Conservation (phyloP, 2,113 vertebrate genomes). For the Rutilus rutilus region DNA sequence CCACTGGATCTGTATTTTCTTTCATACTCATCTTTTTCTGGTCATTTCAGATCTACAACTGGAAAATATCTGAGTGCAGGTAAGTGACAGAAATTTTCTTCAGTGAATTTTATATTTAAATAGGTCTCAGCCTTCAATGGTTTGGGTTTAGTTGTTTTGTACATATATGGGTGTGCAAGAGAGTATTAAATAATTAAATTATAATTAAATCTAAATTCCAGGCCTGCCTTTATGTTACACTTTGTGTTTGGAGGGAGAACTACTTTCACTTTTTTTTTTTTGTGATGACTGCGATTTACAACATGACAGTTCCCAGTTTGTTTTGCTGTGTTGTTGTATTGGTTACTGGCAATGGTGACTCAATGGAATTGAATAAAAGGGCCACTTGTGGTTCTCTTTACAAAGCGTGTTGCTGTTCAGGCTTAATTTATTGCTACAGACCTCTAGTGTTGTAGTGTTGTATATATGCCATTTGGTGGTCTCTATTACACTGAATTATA, state of each 20-base stretch:
- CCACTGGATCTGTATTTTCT: not conserved
- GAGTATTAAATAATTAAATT: too few relatives aligned
- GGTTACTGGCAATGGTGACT: conserved; percentile 46
- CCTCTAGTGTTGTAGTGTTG: not conserved
- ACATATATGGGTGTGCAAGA: not conserved
- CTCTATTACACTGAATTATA: not conserved
- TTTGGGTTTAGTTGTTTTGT: not conserved
- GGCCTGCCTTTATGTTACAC: conserved; percentile 43
- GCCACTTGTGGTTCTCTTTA: conserved; percentile 11
- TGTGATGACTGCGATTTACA: conserved; percentile 40
- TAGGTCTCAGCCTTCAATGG: conserved; percentile 38
- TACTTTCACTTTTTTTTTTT: not conserved
- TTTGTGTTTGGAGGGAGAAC: conserved; percentile 30
- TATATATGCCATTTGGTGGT: not conserved
- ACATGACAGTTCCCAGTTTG: conserved; percentile 33
- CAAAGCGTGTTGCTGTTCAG: not conserved
- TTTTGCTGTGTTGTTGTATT: conserved; percentile 49
- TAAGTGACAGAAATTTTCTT: not conserved
- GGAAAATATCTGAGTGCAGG: not conserved
- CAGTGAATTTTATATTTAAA: conserved; percentile 34
- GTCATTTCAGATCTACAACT: not conserved
- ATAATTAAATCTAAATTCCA: conserved; percentile 50
- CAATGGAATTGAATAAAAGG: conserved; percentile 24
- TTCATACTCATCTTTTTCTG: not conserved
- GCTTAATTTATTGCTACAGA: conserved; percentile 17